Percentiles rank a stretch among this genome's conserved stretches.
Evolutionary conservation across 2,797 vertebrate species (phyloP).

Genomic region (Spinibarbus caldwelli): DNA sequence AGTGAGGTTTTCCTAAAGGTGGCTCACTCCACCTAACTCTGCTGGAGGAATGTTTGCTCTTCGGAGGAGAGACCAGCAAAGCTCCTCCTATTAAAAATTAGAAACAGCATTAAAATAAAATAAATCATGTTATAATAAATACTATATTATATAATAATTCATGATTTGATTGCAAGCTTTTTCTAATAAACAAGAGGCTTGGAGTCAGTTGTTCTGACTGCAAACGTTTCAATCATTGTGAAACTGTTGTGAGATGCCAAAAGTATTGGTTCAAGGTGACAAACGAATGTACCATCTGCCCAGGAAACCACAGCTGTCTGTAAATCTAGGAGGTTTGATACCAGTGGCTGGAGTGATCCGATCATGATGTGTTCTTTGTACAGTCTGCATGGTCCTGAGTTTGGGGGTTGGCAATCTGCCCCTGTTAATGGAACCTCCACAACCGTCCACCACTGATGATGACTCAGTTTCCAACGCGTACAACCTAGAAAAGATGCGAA

Average conservation of each 20-base stretch:
- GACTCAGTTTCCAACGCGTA: slow-evolving; percentile 52
- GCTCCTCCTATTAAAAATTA: slow-evolving; percentile 73
- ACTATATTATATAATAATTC: neutral
- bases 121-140: neutral
- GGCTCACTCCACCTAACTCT: slow-evolving; percentile 62
- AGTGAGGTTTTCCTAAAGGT: slow-evolving; percentile 62
- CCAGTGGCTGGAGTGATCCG: slow-evolving; percentile 79
- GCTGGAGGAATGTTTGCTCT: slow-evolving; percentile 65
- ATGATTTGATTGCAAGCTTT: neutral
- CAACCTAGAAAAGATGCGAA: slow-evolving; percentile 60
- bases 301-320: slow-evolving; percentile 6
- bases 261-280: slow-evolving; percentile 15
- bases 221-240: slow-evolving; percentile 35
- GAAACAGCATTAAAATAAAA: neutral
- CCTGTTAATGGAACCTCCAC: slow-evolving; percentile 38
- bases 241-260: slow-evolving; percentile 29
- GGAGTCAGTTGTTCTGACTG: neutral
- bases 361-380: slow-evolving; percentile 79
- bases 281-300: neutral
- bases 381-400: slow-evolving; percentile 70
- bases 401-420: slow-evolving; percentile 79
- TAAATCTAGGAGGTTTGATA: slow-evolving; percentile 64
- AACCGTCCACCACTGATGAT: slow-evolving; percentile 50
- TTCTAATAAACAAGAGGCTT: neutral
- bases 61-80: slow-evolving; percentile 78